Evolutionary conservation across 2,113 vertebrate genomes (phyloP).

Genomic region (Nesogale talazaci): DNA sequence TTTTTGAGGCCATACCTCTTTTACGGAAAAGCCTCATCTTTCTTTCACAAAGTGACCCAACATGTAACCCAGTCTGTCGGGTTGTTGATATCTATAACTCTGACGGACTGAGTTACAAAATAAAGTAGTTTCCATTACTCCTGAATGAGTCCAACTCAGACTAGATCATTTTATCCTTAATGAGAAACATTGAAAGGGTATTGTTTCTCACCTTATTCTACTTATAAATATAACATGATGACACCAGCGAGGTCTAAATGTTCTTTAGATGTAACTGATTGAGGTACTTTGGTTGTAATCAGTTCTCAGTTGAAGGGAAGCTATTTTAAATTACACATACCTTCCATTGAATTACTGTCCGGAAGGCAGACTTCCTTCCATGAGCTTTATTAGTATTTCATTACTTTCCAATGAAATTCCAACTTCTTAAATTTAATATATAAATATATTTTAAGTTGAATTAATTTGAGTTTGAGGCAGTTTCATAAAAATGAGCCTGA

Average conservation of each 20-base stretch:
- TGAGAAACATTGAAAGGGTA: neutral
- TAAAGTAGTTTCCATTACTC: neutral
- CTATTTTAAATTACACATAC: neutral
- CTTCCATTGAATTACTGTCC: conserved; percentile 31
- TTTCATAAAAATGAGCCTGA: conserved; percentile 39
- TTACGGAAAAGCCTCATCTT: no score
- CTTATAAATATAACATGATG: neutral
- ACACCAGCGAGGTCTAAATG: neutral
- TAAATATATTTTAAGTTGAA: conserved; percentile 63
- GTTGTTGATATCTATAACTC: neutral
- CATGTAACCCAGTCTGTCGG: no score
- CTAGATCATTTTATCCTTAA: conserved; percentile 11
- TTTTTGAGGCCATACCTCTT: no score
- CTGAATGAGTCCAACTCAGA: neutral
- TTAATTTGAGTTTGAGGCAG: conserved; percentile 47
- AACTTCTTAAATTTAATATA: conserved; percentile 50
- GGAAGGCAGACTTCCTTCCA: conserved; percentile 40
- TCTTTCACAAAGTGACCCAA: no score
- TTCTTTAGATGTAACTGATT: neutral
- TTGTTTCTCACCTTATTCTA: conserved; percentile 4
- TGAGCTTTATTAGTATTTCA: conserved; percentile 52
- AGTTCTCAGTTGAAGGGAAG: conserved; percentile 38
- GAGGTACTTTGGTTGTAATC: neutral
- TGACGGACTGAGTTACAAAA: neutral
- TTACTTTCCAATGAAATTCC: conserved; percentile 41